Conservation (phyloP, 2,797 vertebrate genomes). For the Gephyroberyx darwinii region DNA sequence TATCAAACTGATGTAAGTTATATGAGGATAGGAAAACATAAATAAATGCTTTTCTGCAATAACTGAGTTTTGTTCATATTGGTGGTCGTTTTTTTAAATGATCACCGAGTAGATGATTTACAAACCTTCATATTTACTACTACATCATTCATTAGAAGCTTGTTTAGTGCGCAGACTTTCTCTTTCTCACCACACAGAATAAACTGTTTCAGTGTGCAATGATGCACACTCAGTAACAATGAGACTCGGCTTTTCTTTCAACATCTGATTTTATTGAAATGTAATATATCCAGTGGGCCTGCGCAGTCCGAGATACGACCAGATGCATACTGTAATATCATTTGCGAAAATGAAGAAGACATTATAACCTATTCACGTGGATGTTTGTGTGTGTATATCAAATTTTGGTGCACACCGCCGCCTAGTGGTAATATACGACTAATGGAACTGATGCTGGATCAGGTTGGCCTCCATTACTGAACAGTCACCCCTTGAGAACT, state of each 20-base stretch:
- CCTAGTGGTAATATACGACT: slow-evolving; percentile 51
- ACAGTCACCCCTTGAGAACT: too few species aligned
- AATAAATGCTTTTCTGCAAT: too few species aligned
- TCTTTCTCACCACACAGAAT: not conserved
- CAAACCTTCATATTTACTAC: not conserved
- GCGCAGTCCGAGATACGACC: too few species aligned
- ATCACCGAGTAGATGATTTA: too few species aligned
- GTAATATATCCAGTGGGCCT: not conserved
- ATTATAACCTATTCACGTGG: slow-evolving; percentile 42
- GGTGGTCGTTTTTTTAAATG: not conserved
- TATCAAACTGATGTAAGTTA: too few species aligned
- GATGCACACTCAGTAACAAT: not conserved
- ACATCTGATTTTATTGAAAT: not conserved
- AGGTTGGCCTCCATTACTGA: too few species aligned
- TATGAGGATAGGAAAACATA: too few species aligned
- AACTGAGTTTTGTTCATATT: not conserved
- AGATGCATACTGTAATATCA: not conserved
- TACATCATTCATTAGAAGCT: not conserved
- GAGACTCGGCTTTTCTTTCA: too few species aligned
- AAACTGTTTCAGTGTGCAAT: not conserved
- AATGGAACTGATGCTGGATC: not conserved
- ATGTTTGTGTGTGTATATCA: not conserved
- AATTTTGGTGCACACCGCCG: slow-evolving; percentile 54
- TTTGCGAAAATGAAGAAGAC: slow-evolving; percentile 40
- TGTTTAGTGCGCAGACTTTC: not conserved